Evolutionary conservation across 1,140 invertebrate species (phyloP).

Genomic region (Pseudomyrmex cubaensis): DNA sequence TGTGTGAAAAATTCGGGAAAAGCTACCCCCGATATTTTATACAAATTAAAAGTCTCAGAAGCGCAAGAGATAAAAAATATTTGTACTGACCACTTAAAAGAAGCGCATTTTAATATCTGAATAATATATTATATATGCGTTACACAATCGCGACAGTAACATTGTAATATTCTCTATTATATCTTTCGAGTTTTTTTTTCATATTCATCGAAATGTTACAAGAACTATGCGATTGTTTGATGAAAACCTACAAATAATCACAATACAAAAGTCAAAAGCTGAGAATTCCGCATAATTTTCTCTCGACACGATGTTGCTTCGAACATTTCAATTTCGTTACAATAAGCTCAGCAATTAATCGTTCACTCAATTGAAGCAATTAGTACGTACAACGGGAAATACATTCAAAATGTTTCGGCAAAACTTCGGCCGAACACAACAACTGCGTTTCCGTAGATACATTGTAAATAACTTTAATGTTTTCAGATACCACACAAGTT

Average conservation of each 20-base stretch:
- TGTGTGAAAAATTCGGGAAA: not conserved
- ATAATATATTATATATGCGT: not conserved
- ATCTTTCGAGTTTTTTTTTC: not conserved
- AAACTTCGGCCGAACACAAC: not conserved
- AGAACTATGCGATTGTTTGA: too few species aligned
- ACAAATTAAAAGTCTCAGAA: conserved; percentile 10
- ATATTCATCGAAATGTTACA: not conserved
- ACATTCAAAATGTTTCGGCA: too few species aligned
- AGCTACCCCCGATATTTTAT: conserved; percentile 20
- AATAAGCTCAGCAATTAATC: conserved; percentile 11
- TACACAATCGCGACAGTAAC: not conserved
- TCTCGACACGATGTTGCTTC: not conserved
- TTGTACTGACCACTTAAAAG: too few species aligned
- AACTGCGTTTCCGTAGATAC: not conserved
- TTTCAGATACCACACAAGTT: too few species aligned
- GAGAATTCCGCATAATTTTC: not conserved
- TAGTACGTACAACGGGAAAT: not conserved
- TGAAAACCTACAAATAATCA: not conserved
- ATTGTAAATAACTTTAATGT: too few species aligned
- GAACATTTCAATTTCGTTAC: not conserved
- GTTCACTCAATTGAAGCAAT: not conserved
- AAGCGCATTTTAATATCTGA: not conserved
- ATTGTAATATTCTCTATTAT: not conserved
- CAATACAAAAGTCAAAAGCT: not conserved
- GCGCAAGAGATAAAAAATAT: not conserved